A percentile compares a stretch with the other conserved stretches of the same genome.
phyloP scores from a whole-genome alignment of 2,888 invertebrate species.

The Parelbella ahira region DNA sequence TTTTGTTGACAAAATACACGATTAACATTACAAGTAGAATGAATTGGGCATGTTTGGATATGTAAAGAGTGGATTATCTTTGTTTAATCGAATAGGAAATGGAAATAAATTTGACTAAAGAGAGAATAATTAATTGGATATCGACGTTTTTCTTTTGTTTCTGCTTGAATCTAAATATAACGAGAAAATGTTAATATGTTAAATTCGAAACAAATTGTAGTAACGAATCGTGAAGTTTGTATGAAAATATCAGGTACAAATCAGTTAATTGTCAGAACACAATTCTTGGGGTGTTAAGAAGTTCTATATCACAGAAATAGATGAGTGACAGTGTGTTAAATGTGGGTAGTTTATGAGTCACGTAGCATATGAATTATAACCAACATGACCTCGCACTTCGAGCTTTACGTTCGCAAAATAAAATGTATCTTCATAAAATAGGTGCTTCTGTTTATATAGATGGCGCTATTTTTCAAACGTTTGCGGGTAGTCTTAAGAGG shows the following conservation, averaged over 20 bases:
- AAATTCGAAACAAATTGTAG: no score
- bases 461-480: slow-evolving; percentile 54
- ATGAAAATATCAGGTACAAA: no score
- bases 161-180: no score
- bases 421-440: slow-evolving; percentile 30
- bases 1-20: slow-evolving; percentile 26
- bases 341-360: slow-evolving; percentile 38
- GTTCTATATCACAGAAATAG: slow-evolving; percentile 8
- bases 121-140: no score
- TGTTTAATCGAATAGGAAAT: neutral
- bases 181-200: no score
- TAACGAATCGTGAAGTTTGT: no score
- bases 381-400: slow-evolving; percentile 35
- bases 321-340: slow-evolving; percentile 7
- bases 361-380: slow-evolving; percentile 41
- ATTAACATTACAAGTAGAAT: slow-evolving; percentile 22
- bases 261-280: no score
- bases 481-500: slow-evolving; percentile 36
- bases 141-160: no score
- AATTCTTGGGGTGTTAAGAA: no score
- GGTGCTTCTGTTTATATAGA: slow-evolving; percentile 30
- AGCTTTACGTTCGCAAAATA: slow-evolving; percentile 13
- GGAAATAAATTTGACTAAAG: no score
- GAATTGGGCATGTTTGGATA: slow-evolving; percentile 15
- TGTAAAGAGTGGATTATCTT: slow-evolving; percentile 1